phyloP scores from a whole-genome alignment of 2,113 vertebrate species.

The Zosterops hypoxanthus region DNA sequence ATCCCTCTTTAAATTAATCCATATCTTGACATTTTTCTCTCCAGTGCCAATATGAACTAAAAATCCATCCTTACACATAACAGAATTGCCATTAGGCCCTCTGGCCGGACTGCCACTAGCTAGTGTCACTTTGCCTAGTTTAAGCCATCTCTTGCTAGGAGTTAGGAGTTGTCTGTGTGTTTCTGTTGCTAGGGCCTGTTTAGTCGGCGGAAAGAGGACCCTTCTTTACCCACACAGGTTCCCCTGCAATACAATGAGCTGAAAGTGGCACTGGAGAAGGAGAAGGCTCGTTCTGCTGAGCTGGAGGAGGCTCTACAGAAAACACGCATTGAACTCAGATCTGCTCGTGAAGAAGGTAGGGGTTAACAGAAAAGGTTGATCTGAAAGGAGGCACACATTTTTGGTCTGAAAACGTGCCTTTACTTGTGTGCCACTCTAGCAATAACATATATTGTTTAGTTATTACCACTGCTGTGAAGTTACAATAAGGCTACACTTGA shows the following conservation, averaged over 20 bases:
- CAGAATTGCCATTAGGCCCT: constrained; percentile 71
- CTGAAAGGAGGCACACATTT: constrained; percentile 23
- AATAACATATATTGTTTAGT: background rate
- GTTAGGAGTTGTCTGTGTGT: constrained; percentile 87
- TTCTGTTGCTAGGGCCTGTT: constrained; percentile 92
- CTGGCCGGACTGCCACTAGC: constrained; percentile 60
- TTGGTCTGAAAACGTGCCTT: background rate
- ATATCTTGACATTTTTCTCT: constrained; percentile 29
- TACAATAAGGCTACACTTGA: background rate
- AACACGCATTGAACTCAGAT: constrained; percentile 92
- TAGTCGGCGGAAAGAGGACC: constrained; percentile 95
- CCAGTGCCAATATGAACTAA: constrained; percentile 68
- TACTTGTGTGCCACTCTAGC: background rate
- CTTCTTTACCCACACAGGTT: constrained; percentile 91
- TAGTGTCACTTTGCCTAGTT: constrained; percentile 71
- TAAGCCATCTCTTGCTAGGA: constrained; percentile 78
- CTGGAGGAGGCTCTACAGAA: constrained; percentile 97
- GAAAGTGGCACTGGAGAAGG: constrained; percentile 96
- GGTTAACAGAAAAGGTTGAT: constrained; percentile 40
- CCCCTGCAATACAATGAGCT: constrained; percentile 98
- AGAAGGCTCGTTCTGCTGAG: constrained; percentile 91
- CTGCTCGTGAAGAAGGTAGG: constrained; percentile 93
- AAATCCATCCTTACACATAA: constrained; percentile 40
- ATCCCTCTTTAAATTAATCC: constrained; percentile 29
- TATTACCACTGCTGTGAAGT: background rate